A percentile compares a stretch with the other conserved stretches of the same genome.
Conservation (phyloP, 2,113 vertebrate species). For the Lycaon pictus region DNA sequence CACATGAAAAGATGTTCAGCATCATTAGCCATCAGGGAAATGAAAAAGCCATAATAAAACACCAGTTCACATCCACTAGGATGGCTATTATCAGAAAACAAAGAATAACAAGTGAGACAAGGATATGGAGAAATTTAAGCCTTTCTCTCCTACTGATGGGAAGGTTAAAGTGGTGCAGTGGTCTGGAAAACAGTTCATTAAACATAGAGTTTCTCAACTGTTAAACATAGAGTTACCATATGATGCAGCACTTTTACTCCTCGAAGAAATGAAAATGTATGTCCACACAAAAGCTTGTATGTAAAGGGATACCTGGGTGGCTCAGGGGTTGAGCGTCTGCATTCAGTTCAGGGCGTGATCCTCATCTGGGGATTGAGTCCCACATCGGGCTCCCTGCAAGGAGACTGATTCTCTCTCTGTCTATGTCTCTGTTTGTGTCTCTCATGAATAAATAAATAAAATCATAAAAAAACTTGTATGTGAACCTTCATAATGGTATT, state of each 20-base stretch:
- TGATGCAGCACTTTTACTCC: background rate
- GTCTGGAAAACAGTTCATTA: background rate
- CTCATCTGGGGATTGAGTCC: too few species aligned
- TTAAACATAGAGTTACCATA: background rate
- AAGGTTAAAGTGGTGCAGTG: background rate
- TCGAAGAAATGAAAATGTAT: background rate
- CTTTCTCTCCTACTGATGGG: background rate
- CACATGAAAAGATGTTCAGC: background rate
- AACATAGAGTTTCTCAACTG: background rate
- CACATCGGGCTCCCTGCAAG: too few species aligned
- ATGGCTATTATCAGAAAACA: background rate
- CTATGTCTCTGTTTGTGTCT: too few species aligned
- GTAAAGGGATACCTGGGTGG: background rate
- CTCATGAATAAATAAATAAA: too few species aligned
- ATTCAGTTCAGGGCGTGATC: too few species aligned
- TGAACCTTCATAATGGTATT: background rate
- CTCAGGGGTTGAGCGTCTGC: too few species aligned
- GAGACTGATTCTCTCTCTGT: too few species aligned
- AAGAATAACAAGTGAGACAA: background rate
- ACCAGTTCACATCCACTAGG: background rate
- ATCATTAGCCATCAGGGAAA: background rate
- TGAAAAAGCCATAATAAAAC: conserved; percentile 28
- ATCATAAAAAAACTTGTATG: background rate
- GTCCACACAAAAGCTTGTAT: background rate
- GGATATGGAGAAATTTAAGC: background rate